These are phyloP conservation scores for Natrix natrix DNA, from an alignment of 2,797 vertebrate species.

Conservation along the genomic window DNA sequence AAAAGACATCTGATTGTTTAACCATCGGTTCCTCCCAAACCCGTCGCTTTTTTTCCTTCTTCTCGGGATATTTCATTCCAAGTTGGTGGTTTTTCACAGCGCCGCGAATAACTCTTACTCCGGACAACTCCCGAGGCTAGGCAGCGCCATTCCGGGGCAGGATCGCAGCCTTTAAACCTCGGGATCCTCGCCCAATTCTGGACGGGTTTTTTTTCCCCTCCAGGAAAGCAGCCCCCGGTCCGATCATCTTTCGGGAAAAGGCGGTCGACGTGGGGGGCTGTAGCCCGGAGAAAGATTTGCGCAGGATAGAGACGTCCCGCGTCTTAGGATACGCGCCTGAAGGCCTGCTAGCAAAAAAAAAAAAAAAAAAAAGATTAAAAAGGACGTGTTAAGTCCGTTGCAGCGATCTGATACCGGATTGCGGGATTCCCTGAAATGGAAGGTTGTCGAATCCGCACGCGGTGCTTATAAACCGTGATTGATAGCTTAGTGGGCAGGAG, in stretches of 20 bases:
- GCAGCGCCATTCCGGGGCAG: not conserved
- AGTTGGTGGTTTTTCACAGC: not conserved
- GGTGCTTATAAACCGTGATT: not conserved
- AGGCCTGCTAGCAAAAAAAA: accelerated
- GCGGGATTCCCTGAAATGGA: not conserved
- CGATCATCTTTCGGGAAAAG: not conserved
- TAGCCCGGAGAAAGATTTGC: not conserved
- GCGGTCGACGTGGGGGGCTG: not conserved
- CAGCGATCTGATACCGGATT: not conserved
- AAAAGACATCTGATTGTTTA: not conserved
- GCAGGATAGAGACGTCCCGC: not conserved
- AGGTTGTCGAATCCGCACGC: not conserved
- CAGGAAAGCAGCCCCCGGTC: not conserved
- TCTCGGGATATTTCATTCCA: not conserved
- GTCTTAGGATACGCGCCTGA: not conserved
- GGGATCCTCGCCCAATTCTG: not conserved
- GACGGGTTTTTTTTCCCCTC: not conserved
- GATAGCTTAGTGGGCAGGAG: not conserved
- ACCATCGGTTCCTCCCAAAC: not conserved
- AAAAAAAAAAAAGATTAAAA: not conserved
- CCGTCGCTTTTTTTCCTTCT: not conserved
- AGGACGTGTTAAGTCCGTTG: not conserved
- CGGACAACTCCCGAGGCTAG: not conserved
- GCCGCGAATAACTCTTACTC: not conserved
- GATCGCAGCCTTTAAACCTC: not conserved